Evolutionary conservation across 2,888 invertebrate species (phyloP), one percentile per base, ranked within the genome.

Genomic region (Agonopterix alstromeriana): DNA sequence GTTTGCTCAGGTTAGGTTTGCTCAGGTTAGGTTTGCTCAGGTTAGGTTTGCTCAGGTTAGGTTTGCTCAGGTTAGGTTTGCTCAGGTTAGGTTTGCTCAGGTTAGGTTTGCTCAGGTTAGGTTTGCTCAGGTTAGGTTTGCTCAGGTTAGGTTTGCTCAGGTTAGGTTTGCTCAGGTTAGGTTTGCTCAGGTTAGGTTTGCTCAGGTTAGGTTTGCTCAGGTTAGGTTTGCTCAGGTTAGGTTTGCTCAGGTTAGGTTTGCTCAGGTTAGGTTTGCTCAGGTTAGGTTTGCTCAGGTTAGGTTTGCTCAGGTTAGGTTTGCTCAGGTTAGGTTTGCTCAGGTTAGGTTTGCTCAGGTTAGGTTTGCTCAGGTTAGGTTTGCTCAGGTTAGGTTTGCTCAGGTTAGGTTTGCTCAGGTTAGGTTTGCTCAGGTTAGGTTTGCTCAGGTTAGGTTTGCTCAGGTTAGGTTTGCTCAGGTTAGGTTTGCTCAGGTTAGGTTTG

Each of bases 361-460:
- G 47, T 42, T 47, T 36, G 46, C 44, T 48, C 44, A 48, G 48
- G 48, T 48, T 48, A 46, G 48, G 48, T 48, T 48, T 44, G 48
- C 44, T 48, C 44, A 48, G 48, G 48, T 48, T 48, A 44, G 44
- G 48, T 48, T 48, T 42, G 46, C 44, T 48, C 44, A 48, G 48
- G 48, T 48, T 48, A 48, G 48, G 48, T 48, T 48, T 44, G 46
- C 44, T 48, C 44, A 48, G 48, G 48, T 48, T 48, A 48, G 48
- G 47, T 47, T 47, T 36, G 47, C 43, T 43, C 43, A 43, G 43
- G 42, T 42, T 43, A 47, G 47, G 47, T 47, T 47, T 43, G 43
- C 38, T 47, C 43, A 47, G 47, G 47, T 43, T 42, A 43, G 47
- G 47, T 42, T 47, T 36, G 46, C 44, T 48, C 44, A 48, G 48